Evolutionary conservation across 2,888 invertebrate species (phyloP).

Genomic region (Dicranocentrus wangi): DNA sequence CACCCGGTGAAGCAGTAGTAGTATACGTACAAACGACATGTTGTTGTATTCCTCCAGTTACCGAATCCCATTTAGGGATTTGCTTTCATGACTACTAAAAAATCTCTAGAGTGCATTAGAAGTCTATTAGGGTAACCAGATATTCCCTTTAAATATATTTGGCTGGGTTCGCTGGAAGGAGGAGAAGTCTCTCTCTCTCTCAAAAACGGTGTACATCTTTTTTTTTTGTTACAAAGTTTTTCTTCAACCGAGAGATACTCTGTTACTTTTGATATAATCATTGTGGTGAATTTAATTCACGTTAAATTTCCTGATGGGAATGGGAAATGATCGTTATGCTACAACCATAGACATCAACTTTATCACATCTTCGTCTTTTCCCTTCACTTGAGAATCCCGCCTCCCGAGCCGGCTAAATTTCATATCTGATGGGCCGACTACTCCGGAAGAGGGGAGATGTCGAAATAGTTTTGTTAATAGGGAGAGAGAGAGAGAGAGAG

Average conservation of each 20-base stretch:
- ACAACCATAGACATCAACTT: not conserved
- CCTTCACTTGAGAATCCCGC: not conserved
- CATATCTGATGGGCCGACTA: no score
- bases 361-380: not conserved
- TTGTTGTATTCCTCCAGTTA: no score
- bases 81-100: slow-evolving; percentile 13
- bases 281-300: slow-evolving; percentile 10
- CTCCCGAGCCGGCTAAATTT: no score
- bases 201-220: no score
- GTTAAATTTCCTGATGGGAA: slow-evolving; percentile 22
- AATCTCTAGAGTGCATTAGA: slow-evolving; percentile 22
- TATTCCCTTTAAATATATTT: slow-evolving; percentile 9
- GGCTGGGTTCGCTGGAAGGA: no score
- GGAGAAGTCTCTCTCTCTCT: no score
- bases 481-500: no score
- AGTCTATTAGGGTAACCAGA: slow-evolving; percentile 6
- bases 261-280: not conserved
- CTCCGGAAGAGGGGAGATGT: no score
- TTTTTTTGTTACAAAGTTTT: not conserved
- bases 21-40: no score
- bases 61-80: slow-evolving; percentile 7
- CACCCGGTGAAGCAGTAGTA: no score
- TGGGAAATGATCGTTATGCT: slow-evolving; percentile 16
- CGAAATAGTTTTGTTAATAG: no score
- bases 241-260: not conserved